A percentile compares a stretch with the other conserved stretches of the same genome.
Evolutionary conservation across 2,888 invertebrate genomes (phyloP).

Genomic region (Thereva nobilitata): DNA sequence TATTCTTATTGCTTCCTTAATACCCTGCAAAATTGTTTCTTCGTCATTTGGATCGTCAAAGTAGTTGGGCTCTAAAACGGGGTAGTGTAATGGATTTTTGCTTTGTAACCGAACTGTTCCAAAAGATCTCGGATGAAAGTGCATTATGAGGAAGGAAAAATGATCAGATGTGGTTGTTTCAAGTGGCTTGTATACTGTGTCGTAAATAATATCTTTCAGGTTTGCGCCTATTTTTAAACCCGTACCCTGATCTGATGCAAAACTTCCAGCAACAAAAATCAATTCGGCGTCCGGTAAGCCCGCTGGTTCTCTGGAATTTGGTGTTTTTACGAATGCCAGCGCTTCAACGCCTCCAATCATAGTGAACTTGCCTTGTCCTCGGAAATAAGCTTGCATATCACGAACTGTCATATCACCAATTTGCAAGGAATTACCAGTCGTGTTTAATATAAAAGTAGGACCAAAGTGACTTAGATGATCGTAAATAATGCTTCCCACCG

Average conservation of each 20-base stretch:
- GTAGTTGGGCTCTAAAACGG: conserved; percentile 81
- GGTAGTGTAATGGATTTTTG: conserved; percentile 74
- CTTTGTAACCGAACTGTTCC: conserved; percentile 69
- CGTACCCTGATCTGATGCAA: conserved; percentile 66
- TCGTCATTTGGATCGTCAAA: conserved; percentile 68
- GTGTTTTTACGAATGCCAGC: conserved; percentile 67
- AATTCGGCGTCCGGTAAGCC: conserved; percentile 71
- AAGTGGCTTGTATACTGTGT: conserved; percentile 63
- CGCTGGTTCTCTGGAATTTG: conserved; percentile 61
- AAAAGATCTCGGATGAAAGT: conserved; percentile 73
- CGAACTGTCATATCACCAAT: conserved; percentile 4
- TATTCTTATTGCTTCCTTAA: conserved; percentile 64
- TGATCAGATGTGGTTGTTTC: conserved; percentile 60
- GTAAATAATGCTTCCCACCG: conserved; percentile 67
- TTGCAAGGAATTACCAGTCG: conserved; percentile 39
- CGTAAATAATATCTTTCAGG: conserved; percentile 62
- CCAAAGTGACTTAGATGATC: conserved; percentile 55
- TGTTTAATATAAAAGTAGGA: conserved; percentile 42
- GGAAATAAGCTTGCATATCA: conserved; percentile 37
- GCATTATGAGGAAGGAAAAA: conserved; percentile 66
- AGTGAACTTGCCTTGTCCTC: conserved; percentile 59
- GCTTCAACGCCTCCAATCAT: conserved; percentile 70
- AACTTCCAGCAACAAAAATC: conserved; percentile 66
- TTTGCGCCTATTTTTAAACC: conserved; percentile 62
- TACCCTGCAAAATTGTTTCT: conserved; percentile 64